These are phyloP conservation scores for Tachina fera DNA, from an alignment of 2,888 invertebrate species.

Conservation along the genomic window DNA sequence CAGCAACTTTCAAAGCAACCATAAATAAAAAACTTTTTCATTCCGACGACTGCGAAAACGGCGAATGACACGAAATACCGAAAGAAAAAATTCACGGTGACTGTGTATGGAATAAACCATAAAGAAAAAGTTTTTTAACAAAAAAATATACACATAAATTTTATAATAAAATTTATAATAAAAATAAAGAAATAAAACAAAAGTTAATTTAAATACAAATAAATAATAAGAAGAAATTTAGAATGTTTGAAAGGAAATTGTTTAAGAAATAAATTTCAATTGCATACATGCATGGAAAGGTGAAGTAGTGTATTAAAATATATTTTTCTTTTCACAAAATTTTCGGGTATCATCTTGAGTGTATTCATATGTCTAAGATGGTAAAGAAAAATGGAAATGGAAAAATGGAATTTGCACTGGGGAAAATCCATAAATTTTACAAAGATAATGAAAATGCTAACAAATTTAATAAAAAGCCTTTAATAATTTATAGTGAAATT, in stretches of 20 bases:
- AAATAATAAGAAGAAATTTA: slow-evolving; percentile 36
- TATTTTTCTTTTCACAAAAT: background rate
- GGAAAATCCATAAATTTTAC: slow-evolving; percentile 57
- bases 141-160: slow-evolving; percentile 41
- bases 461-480: background rate
- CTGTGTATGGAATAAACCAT: slow-evolving; percentile 63
- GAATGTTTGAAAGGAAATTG: slow-evolving; percentile 44
- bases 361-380: slow-evolving; percentile 53
- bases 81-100: slow-evolving; percentile 74
- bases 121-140: slow-evolving; percentile 53
- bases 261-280: slow-evolving; percentile 30
- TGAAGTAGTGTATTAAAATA: slow-evolving; percentile 43
- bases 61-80: slow-evolving; percentile 80
- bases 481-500: slow-evolving; percentile 19
- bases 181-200: slow-evolving; percentile 40
- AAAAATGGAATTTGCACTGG: slow-evolving; percentile 36
- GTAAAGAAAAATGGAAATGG: slow-evolving; percentile 53
- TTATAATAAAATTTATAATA: slow-evolving; percentile 43
- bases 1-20: slow-evolving; percentile 80
- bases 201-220: slow-evolving; percentile 29
- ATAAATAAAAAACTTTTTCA: slow-evolving; percentile 83
- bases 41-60: slow-evolving; percentile 81
- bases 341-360: slow-evolving; percentile 48
- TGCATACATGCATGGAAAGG: slow-evolving; percentile 44
- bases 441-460: background rate